Conservation (phyloP, 2,888 invertebrate species). For the Xestobium rufovillosum region DNA sequence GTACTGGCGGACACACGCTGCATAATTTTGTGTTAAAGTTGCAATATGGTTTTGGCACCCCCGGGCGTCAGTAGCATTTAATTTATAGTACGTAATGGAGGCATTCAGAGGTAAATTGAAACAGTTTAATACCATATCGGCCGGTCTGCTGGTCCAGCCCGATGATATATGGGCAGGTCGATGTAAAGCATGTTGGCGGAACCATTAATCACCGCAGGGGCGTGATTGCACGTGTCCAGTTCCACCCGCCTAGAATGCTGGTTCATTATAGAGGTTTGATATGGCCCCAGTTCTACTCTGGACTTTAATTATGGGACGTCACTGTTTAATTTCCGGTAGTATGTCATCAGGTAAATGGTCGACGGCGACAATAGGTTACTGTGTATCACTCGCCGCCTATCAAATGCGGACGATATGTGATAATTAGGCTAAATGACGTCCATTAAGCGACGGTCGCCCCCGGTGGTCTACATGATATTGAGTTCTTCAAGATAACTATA, state of each 20-base stretch:
- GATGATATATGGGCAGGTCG: conserved; percentile 40
- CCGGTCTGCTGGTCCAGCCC: conserved; percentile 20
- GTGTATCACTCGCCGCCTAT: too few species aligned
- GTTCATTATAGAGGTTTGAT: conserved; percentile 31
- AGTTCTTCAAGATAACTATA: too few species aligned
- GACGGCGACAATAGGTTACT: too few species aligned
- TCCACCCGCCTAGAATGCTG: conserved; percentile 26
- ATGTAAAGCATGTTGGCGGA: conserved; percentile 38
- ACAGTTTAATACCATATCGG: conserved; percentile 32
- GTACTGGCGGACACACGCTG: too few species aligned
- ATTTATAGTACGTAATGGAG: too few species aligned
- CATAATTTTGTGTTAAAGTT: too few species aligned
- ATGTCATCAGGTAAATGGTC: conserved; percentile 21
- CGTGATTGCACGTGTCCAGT: conserved; percentile 33
- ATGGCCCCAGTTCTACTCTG: conserved; percentile 31
- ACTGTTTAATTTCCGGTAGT: conserved; percentile 32
- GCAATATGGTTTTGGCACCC: too few species aligned
- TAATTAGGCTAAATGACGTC: too few species aligned
- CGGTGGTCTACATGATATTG: too few species aligned
- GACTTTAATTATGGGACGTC: conserved; percentile 32
- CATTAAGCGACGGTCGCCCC: too few species aligned
- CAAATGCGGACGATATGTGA: too few species aligned
- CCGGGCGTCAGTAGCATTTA: too few species aligned
- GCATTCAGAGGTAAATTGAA: conserved; percentile 26
- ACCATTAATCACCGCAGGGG: conserved; percentile 40